Base-by-base conservation (phyloP, 1,140 invertebrate genomes). In the Babylonia areolata region DNA sequence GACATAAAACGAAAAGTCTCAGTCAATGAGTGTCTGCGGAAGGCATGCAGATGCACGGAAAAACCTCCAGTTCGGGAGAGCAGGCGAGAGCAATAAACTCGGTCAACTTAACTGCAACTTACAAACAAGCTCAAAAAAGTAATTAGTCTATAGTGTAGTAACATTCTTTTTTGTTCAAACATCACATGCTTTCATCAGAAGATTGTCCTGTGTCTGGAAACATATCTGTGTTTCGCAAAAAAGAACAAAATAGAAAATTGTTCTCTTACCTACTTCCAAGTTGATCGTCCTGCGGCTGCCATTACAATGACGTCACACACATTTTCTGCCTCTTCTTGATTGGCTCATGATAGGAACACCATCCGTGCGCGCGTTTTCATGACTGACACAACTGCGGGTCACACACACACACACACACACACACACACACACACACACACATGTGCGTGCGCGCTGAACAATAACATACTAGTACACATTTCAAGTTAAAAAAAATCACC, bases 331-430 rank as follows among this genome's bases (percentile, higher is more conserved):
- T 75, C 64, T 31, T 42, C 40, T 20, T 35, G 82, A 84, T 84
- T 84, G 82, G 82, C n/a, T 84, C 17, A 28, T 69, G 71, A 75
- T 84, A 64, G 82, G 82, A 64, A 75, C 69, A 64, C 64, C 12
- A 84, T 69, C 64, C 73, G 39, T 75, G 39, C 82, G 82, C 82
- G 82, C 82, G 82, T 71, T 84, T 84, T 84, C 82, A 46, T 40
- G 64, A 33, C 35, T 31, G 28, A 71, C 69, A 17, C 69, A 71
- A n/a, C 69, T n/a, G 69, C 69, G 28, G 69, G 9, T 33, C 64
- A 33, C 64, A 33, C 64, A 33, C 64, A 71, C 64, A 71, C 64
- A 71, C 64, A 71, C 64, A 71, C 64, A 71, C 64, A 71, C 64
- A 71, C 64, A 71, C 64, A 71, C 64, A 71, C 64, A 71, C 64